Percentiles rank a stretch among this genome's conserved stretches.
Evolutionary conservation across 2,113 vertebrate species (phyloP).

Genomic region (Oncorhynchus masou): DNA sequence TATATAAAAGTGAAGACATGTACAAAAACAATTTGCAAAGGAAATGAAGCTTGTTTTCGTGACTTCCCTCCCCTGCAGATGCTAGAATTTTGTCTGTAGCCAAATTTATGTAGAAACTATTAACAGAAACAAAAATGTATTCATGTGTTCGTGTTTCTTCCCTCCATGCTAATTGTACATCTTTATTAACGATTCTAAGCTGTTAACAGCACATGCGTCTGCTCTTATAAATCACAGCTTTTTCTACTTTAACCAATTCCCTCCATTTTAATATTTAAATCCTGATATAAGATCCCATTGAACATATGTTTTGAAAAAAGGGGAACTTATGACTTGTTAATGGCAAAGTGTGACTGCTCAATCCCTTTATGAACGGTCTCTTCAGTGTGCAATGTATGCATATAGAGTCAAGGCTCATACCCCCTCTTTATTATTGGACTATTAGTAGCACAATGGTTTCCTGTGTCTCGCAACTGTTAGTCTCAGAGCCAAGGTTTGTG

Average conservation of each 20-base stretch:
- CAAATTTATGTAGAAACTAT: constrained; percentile 17
- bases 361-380: constrained; percentile 18
- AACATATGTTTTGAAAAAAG: constrained; percentile 14
- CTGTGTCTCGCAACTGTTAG: constrained; percentile 39
- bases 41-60: constrained; percentile 72
- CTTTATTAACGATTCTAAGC: background rate
- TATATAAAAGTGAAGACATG: constrained; percentile 20
- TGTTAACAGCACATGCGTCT: background rate
- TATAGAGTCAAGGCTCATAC: constrained; percentile 32
- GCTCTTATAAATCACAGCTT: background rate
- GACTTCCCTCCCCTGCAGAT: constrained; percentile 80
- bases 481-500: constrained; percentile 48
- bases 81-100: constrained; percentile 46
- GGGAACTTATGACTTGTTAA: constrained; percentile 17
- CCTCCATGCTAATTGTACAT: background rate
- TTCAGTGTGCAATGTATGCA: constrained; percentile 25
- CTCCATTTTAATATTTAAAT: background rate
- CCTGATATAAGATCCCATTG: background rate
- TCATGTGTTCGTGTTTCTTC: background rate
- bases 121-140: constrained; percentile 12
- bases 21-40: constrained; percentile 55
- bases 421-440: constrained; percentile 25
- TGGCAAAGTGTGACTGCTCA: constrained; percentile 37
- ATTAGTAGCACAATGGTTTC: constrained; percentile 21
- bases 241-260: background rate